Evolutionary conservation across 2,888 invertebrate species (phyloP).

Genomic region (Cylloceria caligata): DNA sequence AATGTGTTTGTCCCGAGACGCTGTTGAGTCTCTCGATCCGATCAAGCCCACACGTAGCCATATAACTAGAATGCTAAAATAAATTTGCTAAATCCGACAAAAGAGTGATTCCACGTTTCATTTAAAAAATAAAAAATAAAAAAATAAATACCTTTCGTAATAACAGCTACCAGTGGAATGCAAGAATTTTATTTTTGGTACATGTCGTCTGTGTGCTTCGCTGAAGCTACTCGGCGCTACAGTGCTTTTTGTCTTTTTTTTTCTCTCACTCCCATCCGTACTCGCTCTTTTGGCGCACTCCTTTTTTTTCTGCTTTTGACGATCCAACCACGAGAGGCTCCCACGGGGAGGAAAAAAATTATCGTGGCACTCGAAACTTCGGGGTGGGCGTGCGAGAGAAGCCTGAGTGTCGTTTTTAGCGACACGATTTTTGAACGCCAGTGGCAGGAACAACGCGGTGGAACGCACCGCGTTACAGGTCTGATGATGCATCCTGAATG

Average conservation of each 20-base stretch:
- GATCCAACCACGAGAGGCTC: slow-evolving; percentile 25
- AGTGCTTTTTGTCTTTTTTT: slow-evolving; percentile 25
- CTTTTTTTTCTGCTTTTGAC: slow-evolving; percentile 37
- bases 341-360: slow-evolving; percentile 52
- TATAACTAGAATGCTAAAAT: slow-evolving; percentile 34
- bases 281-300: neutral
- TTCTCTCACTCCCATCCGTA: neutral
- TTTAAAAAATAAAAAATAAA: too few relatives aligned
- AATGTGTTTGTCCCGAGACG: too few relatives aligned
- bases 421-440: slow-evolving; percentile 61
- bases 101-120: slow-evolving; percentile 19
- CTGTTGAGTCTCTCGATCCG: too few relatives aligned
- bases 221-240: slow-evolving; percentile 15
- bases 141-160: neutral
- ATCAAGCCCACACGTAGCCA: slow-evolving; percentile 10
- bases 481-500: slow-evolving; percentile 56
- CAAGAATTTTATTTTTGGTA: slow-evolving; percentile 31
- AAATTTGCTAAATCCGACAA: slow-evolving; percentile 36
- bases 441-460: neutral
- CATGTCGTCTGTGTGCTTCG: slow-evolving; percentile 18
- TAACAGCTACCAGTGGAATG: slow-evolving; percentile 15
- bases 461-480: slow-evolving; percentile 26
- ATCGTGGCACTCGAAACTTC: slow-evolving; percentile 69
- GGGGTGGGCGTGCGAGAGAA: slow-evolving; percentile 66
- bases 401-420: slow-evolving; percentile 73